Evolutionary conservation across 2,797 vertebrate species (phyloP).

Genomic region (Knipowitschia caucasica): DNA sequence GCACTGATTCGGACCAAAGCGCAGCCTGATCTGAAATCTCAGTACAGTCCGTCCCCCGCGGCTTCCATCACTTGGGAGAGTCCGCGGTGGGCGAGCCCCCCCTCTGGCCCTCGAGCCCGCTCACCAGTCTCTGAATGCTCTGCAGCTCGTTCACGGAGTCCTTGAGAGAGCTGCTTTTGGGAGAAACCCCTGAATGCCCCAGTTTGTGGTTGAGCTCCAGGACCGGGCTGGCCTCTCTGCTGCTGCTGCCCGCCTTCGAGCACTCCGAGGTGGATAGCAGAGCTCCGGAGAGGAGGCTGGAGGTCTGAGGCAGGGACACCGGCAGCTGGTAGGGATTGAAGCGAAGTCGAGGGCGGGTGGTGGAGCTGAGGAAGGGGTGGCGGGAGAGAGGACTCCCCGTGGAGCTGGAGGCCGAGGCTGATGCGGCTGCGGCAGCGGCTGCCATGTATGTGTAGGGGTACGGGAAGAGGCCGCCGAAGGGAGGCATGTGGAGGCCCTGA

Average conservation of each 20-base stretch:
- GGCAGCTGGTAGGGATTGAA: constrained; percentile 97
- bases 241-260: constrained; percentile 86
- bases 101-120: constrained; percentile 90
- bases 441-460: constrained; percentile 99
- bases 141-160: constrained; percentile 95
- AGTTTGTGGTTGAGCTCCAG: constrained; percentile 86
- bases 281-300: constrained; percentile 82
- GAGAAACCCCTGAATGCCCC: constrained; percentile 76
- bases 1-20: too few relatives aligned
- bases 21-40: too few relatives aligned
- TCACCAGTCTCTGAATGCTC: constrained; percentile 98
- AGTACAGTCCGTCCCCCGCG: background rate
- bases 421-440: constrained; percentile 88
- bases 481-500: constrained; percentile 98
- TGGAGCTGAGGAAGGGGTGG: constrained; percentile 85
- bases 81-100: constrained; percentile 83
- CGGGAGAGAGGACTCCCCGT: constrained; percentile 79
- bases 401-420: constrained; percentile 83
- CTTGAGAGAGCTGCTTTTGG: constrained; percentile 84
- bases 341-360: constrained; percentile 88
- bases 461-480: constrained; percentile 94
- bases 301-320: constrained; percentile 85
- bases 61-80: constrained; percentile 78
- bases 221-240: constrained; percentile 86
- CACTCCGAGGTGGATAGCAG: constrained; percentile 80